Evolutionary conservation across 2,888 invertebrate genomes (phyloP), one percentile per base, ranked within the genome.

Genomic region (Hypomecis punctinalis): DNA sequence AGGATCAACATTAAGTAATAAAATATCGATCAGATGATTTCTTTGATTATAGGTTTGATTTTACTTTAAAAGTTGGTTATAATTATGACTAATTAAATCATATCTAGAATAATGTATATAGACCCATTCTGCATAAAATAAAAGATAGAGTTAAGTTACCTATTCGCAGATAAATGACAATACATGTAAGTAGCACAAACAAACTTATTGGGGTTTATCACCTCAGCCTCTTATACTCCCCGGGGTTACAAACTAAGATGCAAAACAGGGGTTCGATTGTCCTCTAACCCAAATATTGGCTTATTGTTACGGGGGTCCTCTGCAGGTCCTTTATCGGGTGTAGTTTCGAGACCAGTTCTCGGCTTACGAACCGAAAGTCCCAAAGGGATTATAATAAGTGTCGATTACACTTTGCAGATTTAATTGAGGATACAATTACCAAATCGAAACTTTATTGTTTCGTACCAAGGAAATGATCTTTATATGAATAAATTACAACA

Each of bases 251-350:
- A 69, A 69, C 71, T 72, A 71, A 75, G 73, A 74, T 72, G 68
- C 70, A 73, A 75, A 73, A 67, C 73, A 71, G 69, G 75, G 72
- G 75, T 75, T 70, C 73, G 74, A 78, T 79, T 76, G 83, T 80
- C 77, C 73, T 78, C 71, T 63, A 77, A 80, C 74, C 75, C 79
- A 82, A 82, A 83, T 83, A 85, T 84, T 83, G 77, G 83, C 77
- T 79, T 74, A 79, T 79, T 77, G 78, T 79, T 74, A 75, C 73
- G 70, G 71, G 70, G 61, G 71, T 70, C 78, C 74, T 68, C 75
- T 39, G 67, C 78, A 79, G 83, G 78, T 75, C 77, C 73, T 81
- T 81, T 86, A 81, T 82, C 81, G 74, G 67, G 10, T 47, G 47
- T 63, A 73, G 72, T 74, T 69, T 65, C 61, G 63, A 48, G 45